phyloP scores from a whole-genome alignment of 2,113 vertebrate genomes.

The Eolophus roseicapilla region DNA sequence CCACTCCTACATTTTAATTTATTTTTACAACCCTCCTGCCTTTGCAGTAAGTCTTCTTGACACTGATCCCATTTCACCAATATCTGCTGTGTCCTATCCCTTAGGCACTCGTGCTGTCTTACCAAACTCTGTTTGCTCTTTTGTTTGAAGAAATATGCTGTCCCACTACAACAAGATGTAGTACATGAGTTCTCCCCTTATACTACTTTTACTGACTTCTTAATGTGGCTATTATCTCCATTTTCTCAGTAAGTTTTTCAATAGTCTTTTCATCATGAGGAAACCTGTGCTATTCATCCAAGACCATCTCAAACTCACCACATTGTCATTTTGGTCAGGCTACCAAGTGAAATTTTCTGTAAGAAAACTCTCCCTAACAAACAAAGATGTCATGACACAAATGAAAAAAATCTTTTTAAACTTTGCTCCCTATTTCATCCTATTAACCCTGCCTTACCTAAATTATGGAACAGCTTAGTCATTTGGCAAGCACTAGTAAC shows the following conservation, averaged over 20 bases:
- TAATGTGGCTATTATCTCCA: not conserved
- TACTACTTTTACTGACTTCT: not conserved
- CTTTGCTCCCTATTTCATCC: not conserved
- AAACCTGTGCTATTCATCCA: not conserved
- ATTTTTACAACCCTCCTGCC: not conserved
- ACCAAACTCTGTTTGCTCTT: not conserved
- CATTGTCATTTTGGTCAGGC: not conserved
- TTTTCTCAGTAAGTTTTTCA: not conserved
- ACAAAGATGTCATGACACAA: not conserved
- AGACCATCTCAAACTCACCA: not conserved
- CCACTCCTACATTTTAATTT: slow-evolving; percentile 1
- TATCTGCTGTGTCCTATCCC: not conserved
- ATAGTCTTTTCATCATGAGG: accelerated
- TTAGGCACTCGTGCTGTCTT: not conserved
- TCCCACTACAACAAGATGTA: not conserved
- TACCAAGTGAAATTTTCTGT: not conserved
- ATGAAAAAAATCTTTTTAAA: not conserved
- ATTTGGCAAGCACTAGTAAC: not conserved
- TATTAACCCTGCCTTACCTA: not conserved
- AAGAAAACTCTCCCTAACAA: not conserved
- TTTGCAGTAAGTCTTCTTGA: not conserved
- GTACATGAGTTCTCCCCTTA: not conserved
- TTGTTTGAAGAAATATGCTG: not conserved
- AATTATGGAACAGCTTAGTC: not conserved
- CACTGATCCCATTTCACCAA: not conserved